phyloP scores from a whole-genome alignment of 2,888 invertebrate genomes.

The Tillus elongatus region DNA sequence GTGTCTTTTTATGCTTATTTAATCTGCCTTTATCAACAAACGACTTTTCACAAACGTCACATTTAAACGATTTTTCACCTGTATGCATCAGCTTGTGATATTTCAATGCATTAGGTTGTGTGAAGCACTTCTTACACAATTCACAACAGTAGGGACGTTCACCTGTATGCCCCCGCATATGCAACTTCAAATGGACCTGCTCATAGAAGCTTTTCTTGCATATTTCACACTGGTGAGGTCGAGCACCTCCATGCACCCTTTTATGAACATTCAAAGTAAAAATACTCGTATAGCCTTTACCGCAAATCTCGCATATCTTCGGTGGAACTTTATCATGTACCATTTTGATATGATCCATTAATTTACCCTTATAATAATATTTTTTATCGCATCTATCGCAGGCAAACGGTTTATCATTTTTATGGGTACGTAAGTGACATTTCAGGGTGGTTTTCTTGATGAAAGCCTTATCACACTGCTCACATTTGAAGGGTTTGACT shows the following conservation, averaged over 20 bases:
- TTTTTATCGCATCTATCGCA: constrained; percentile 5
- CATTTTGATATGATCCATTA: constrained; percentile 1
- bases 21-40: not conserved
- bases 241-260: not conserved
- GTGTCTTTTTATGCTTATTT: not conserved
- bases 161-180: constrained; percentile 3
- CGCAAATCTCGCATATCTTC: constrained; percentile 5
- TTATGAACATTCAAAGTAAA: not conserved
- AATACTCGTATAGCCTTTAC: constrained; percentile 1
- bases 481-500: too few species aligned
- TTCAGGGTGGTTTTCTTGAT: constrained; percentile 3
- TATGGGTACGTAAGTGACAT: constrained; percentile 5
- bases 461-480: not conserved
- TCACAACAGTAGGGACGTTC: constrained; percentile 6
- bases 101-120: constrained; percentile 4
- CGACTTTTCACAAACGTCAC: constrained; percentile 10
- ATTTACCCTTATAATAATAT: constrained; percentile 1
- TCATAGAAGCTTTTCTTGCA: constrained; percentile 5
- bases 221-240: constrained; percentile 5
- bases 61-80: constrained; percentile 8
- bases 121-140: constrained; percentile 5
- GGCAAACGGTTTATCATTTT: not conserved
- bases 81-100: constrained; percentile 8
- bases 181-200: not conserved
- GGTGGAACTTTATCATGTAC: not conserved